These are phyloP conservation scores for Sebastes flavidus DNA, from an alignment of 2,797 vertebrate species.

Conservation along the genomic window DNA sequence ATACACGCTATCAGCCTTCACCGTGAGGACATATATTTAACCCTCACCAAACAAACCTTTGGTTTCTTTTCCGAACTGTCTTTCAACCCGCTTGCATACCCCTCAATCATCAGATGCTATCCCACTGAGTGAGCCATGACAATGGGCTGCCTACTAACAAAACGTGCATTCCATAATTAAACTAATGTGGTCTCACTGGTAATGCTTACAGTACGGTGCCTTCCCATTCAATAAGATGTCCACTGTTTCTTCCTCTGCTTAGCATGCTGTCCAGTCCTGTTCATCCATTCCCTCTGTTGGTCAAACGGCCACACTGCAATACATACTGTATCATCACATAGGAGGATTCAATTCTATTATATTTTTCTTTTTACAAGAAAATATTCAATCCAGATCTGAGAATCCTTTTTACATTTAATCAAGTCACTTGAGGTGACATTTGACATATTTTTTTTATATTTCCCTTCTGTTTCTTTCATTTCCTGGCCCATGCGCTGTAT, in stretches of 20 bases:
- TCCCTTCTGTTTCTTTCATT: neutral
- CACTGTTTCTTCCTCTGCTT: neutral
- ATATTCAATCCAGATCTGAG: neutral
- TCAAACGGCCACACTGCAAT: slow-evolving; percentile 10
- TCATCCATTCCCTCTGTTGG: slow-evolving; percentile 18
- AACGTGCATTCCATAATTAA: neutral
- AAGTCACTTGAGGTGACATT: neutral
- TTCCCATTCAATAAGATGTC: neutral
- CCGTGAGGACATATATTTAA: slow-evolving; percentile 35
- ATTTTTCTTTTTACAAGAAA: neutral
- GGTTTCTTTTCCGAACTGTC: slow-evolving; percentile 48
- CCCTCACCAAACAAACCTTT: slow-evolving; percentile 55
- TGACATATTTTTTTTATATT: slow-evolving; percentile 8
- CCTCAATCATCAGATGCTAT: slow-evolving; percentile 75
- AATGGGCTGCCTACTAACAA: slow-evolving; percentile 71
- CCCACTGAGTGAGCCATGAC: slow-evolving; percentile 72
- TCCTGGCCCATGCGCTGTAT: slow-evolving; percentile 4
- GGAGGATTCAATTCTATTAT: neutral
- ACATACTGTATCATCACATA: neutral
- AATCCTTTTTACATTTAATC: neutral
- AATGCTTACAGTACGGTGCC: neutral
- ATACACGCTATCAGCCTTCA: neutral
- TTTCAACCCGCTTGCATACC: slow-evolving; percentile 58
- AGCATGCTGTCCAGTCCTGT: neutral
- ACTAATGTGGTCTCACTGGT: neutral